These are phyloP conservation scores for Pyrgus malvae DNA, from an alignment of 2,888 invertebrate species.

Conservation along the genomic window DNA sequence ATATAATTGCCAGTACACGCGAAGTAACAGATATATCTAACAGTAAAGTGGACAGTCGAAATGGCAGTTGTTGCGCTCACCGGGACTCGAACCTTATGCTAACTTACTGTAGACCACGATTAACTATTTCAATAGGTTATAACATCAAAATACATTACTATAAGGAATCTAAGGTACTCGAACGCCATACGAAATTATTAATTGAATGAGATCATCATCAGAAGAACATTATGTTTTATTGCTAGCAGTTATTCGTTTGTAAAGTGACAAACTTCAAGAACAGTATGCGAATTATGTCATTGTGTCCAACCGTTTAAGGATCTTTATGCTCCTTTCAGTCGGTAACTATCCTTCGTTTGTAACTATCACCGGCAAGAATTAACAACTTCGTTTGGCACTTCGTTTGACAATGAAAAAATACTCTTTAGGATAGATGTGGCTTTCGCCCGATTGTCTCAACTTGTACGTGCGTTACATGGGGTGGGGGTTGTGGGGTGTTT, in stretches of 20 bases:
- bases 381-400: background rate
- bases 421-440: constrained; percentile 25
- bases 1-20: background rate
- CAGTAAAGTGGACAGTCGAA: constrained; percentile 48
- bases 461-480: constrained; percentile 33
- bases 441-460: constrained; percentile 24
- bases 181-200: constrained; percentile 15
- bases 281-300: no score
- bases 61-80: constrained; percentile 50
- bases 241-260: no score
- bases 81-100: constrained; percentile 6
- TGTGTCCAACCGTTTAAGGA: no score
- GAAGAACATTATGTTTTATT: no score
- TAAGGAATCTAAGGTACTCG: constrained; percentile 13
- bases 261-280: no score
- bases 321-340: no score
- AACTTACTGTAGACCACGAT: constrained; percentile 13
- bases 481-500: no score
- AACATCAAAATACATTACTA: background rate
- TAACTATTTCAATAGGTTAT: background rate
- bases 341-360: no score
- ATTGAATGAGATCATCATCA: background rate
- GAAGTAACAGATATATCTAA: constrained; percentile 23
- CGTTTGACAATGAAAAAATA: constrained; percentile 32
- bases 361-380: no score